phyloP scores from a whole-genome alignment of 2,888 invertebrate genomes.

The Erannis defoliaria region DNA sequence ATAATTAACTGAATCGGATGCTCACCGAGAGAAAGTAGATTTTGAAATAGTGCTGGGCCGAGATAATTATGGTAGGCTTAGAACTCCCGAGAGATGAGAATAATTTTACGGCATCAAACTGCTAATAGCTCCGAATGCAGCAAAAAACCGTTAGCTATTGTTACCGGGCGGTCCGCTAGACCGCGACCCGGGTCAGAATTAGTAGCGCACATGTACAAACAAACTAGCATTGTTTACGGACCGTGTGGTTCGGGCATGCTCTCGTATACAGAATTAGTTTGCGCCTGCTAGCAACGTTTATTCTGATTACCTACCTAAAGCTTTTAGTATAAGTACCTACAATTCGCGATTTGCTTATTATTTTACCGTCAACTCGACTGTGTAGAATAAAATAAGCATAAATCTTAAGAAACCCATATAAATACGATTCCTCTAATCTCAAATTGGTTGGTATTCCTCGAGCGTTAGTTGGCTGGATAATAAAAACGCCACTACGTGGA shows the following conservation, averaged over 20 bases:
- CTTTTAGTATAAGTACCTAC: constrained; percentile 11
- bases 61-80: neutral
- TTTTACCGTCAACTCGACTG: neutral
- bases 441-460: constrained; percentile 44
- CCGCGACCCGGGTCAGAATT: constrained; percentile 75
- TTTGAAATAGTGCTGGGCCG: neutral
- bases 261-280: constrained; percentile 50
- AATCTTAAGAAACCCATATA: constrained; percentile 2
- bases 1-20: neutral
- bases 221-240: constrained; percentile 77
- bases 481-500: constrained; percentile 59
- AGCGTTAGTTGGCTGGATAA: constrained; percentile 53
- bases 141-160: constrained; percentile 82
- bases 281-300: constrained; percentile 40
- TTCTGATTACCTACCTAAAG: constrained; percentile 33
- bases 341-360: neutral
- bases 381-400: neutral
- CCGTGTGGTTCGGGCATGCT: constrained; percentile 48
- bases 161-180: constrained; percentile 70
- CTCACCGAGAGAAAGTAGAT: neutral
- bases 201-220: constrained; percentile 85
- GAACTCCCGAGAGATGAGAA: constrained; percentile 1
- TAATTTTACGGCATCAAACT: constrained; percentile 11
- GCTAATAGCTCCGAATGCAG: constrained; percentile 63
- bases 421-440: constrained; percentile 27